Conservation (phyloP, 2,888 invertebrate genomes). For the Candidula unifasciata region DNA sequence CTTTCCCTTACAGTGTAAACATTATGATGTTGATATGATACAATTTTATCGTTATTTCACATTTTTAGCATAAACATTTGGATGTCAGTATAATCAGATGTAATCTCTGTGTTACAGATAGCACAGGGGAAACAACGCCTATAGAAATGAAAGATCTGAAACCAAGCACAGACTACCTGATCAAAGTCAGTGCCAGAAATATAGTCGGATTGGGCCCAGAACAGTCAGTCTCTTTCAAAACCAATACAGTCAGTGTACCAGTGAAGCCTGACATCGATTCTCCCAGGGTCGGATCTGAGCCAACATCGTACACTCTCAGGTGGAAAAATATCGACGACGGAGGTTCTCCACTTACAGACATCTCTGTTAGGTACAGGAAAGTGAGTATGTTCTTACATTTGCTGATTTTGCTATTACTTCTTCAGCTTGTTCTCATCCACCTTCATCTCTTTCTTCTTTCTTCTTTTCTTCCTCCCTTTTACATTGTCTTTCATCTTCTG, state of each 20-base stretch:
- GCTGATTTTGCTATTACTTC: background rate
- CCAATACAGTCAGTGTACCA: conserved; percentile 30
- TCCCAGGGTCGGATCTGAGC: background rate
- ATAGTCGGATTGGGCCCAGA: background rate
- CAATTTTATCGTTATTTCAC: no score
- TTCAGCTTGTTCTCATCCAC: background rate
- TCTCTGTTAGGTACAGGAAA: conserved; percentile 15
- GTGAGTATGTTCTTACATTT: conserved; percentile 14
- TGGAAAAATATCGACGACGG: conserved; percentile 40
- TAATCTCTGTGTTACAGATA: background rate
- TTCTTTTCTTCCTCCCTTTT: no score
- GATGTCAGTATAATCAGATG: no score
- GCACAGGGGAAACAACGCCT: background rate
- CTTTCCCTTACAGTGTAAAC: no score
- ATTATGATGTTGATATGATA: no score
- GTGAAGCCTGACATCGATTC: conserved; percentile 3
- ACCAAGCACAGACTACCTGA: conserved; percentile 10
- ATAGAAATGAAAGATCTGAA: conserved; percentile 12
- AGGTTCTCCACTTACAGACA: conserved; percentile 42
- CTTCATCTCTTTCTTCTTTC: background rate
- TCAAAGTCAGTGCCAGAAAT: conserved; percentile 22
- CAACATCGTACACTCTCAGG: conserved; percentile 17
- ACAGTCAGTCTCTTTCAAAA: background rate
- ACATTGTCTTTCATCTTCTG: no score
- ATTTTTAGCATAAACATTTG: no score